These are phyloP conservation scores for Harmothoe impar DNA, from an alignment of 2,888 invertebrate genomes.

Conservation along the genomic window DNA sequence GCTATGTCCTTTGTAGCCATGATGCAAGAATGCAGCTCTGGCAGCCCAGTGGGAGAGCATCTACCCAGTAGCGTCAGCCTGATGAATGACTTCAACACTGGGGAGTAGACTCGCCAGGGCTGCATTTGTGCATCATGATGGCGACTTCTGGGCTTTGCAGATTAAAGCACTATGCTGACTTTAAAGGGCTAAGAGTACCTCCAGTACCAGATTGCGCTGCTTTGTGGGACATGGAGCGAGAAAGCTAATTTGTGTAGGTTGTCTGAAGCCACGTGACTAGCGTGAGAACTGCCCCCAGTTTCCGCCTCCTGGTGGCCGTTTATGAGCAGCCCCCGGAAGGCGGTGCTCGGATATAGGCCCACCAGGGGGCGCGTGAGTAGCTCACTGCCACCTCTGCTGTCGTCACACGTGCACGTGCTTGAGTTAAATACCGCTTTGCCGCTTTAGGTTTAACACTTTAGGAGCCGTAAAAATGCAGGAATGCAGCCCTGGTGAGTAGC, in stretches of 20 bases:
- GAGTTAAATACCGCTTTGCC: constrained; percentile 17
- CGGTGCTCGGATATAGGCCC: neutral
- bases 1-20: too few relatives aligned
- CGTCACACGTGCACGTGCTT: neutral
- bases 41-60: too few relatives aligned
- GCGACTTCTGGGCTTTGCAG: too few relatives aligned
- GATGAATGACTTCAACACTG: too few relatives aligned
- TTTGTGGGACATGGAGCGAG: neutral
- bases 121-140: too few relatives aligned
- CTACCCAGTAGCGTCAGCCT: too few relatives aligned
- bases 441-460: neutral
- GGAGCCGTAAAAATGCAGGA: too few relatives aligned
- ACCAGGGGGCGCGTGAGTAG: neutral
- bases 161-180: too few relatives aligned
- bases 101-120: too few relatives aligned
- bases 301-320: constrained; percentile 12
- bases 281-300: neutral
- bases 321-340: neutral
- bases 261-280: constrained; percentile 10
- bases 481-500: too few relatives aligned
- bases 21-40: too few relatives aligned
- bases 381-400: neutral
- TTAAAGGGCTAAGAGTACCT: too few relatives aligned
- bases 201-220: neutral
- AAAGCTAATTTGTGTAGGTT: constrained; percentile 5